A percentile compares a stretch with the other conserved stretches of the same genome.
phyloP scores from a whole-genome alignment of 2,797 vertebrate genomes.

The Coendou prehensilis region DNA sequence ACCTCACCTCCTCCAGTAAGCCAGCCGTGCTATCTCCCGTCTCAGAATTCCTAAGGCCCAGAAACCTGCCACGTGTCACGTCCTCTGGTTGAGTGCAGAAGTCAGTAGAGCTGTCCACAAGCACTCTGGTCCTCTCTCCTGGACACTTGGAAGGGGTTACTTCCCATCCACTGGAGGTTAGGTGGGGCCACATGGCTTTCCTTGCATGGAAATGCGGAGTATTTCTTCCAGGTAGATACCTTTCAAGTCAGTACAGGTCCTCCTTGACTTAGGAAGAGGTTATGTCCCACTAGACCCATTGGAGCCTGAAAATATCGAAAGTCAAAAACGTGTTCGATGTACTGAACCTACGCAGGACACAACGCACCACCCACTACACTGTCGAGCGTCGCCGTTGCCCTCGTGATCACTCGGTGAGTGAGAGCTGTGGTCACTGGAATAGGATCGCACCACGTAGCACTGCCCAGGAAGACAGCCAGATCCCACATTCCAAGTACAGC shows the following conservation, averaged over 20 bases:
- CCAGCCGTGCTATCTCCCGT: not conserved
- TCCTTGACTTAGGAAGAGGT: not conserved
- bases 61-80: not conserved
- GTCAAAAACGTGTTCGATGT: not conserved
- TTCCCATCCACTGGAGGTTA: not conserved
- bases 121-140: not conserved
- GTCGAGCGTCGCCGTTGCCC: not conserved
- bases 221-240: not conserved
- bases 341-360: not conserved
- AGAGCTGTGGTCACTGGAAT: not conserved
- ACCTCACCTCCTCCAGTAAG: not conserved
- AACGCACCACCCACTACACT: too few species aligned
- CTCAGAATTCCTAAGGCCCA: not conserved
- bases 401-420: not conserved
- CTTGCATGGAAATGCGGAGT: not conserved
- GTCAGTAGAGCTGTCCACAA: not conserved
- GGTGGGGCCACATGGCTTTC: not conserved
- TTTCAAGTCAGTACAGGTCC: not conserved
- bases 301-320: not conserved
- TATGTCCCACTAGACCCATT: not conserved
- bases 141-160: not conserved
- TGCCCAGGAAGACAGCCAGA: not conserved
- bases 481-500: not conserved
- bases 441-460: not conserved
- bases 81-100: not conserved